Conservation (phyloP, 1,140 invertebrate species). For the Sinonovacula constricta region DNA sequence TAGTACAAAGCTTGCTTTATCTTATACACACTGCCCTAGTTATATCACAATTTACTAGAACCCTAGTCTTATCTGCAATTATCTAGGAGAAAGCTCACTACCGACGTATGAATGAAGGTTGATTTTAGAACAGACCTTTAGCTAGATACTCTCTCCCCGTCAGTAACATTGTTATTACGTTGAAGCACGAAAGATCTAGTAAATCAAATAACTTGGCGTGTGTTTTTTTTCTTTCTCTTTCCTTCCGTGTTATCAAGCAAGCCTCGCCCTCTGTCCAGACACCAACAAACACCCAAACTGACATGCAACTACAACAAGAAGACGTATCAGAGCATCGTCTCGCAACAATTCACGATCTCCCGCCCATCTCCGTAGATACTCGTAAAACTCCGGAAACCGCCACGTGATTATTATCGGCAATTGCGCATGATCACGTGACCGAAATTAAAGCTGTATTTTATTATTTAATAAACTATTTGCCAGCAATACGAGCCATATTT, state of each 20-base stretch:
- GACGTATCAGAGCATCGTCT: not conserved
- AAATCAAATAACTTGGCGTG: too few species aligned
- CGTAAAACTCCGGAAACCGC: not conserved
- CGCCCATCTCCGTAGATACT: constrained; percentile 1
- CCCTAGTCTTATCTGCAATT: too few species aligned
- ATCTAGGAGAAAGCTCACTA: too few species aligned
- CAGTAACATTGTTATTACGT: too few species aligned
- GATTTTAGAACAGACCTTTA: too few species aligned
- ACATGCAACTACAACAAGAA: not conserved
- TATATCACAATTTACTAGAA: too few species aligned
- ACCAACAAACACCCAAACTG: not conserved
- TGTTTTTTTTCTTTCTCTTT: too few species aligned
- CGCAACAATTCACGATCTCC: not conserved
- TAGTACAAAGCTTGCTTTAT: too few species aligned
- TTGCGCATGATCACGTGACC: constrained; percentile 18
- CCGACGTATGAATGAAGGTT: too few species aligned
- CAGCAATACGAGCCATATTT: constrained; percentile 37
- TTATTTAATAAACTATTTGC: constrained; percentile 52
- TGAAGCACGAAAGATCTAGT: too few species aligned
- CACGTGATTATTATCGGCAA: not conserved
- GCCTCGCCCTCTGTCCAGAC: not conserved
- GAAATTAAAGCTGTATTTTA: constrained; percentile 40
- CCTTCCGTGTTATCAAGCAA: not conserved
- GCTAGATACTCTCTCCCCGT: too few species aligned
- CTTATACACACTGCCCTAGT: too few species aligned